phyloP scores from a whole-genome alignment of 2,888 invertebrate genomes.

The Eupelmus urozonus region DNA sequence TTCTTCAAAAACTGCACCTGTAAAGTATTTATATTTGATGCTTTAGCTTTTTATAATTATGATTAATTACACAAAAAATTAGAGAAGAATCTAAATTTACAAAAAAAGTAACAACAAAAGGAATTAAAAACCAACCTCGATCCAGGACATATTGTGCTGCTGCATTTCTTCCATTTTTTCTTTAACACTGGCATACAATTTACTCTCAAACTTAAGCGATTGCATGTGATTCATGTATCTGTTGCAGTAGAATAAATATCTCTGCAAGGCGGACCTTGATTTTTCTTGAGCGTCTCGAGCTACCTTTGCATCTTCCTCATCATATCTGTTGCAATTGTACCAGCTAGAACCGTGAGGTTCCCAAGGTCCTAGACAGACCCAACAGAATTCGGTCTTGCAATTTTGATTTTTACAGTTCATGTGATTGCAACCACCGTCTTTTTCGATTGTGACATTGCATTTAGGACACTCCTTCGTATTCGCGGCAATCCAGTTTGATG shows the following conservation, averaged over 20 bases:
- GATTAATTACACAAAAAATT: conserved; percentile 4
- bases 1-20: conserved; percentile 98
- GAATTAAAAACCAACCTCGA: conserved; percentile 83
- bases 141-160: conserved; percentile 99
- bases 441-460: conserved; percentile 97
- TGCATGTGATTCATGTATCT: conserved; percentile 99
- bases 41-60: background rate
- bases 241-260: conserved; percentile 99
- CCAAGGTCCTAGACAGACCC: conserved; percentile 99
- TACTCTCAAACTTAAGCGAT: conserved; percentile 97
- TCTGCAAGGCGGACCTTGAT: conserved; percentile 94
- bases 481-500: conserved; percentile 99
- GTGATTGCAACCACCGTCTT: conserved; percentile 99
- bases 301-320: conserved; percentile 97
- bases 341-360: conserved; percentile 98
- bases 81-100: background rate
- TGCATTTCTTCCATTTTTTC: conserved; percentile 99
- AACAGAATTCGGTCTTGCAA: conserved; percentile 99
- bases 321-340: conserved; percentile 98
- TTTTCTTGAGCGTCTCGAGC: conserved; percentile 97
- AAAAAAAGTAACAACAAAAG: background rate
- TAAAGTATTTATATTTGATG: conserved; percentile 47
- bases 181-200: conserved; percentile 96
- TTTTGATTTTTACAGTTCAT: conserved; percentile 99
- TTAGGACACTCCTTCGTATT: conserved; percentile 99